Evolutionary conservation across 2,888 invertebrate genomes (phyloP).

Genomic region (Chalcosyrphus nemorum): DNA sequence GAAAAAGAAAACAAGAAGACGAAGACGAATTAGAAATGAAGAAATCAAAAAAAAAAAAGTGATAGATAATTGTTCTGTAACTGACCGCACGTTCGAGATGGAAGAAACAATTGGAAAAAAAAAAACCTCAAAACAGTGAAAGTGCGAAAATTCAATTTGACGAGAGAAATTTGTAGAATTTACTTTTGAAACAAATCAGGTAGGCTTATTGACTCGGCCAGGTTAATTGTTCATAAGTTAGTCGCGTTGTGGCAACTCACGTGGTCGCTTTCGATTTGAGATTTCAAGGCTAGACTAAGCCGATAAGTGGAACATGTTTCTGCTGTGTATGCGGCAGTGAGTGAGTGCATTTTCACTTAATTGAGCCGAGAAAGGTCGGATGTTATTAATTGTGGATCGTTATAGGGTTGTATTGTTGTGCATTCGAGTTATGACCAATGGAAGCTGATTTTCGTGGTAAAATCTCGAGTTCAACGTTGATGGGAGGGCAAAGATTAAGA

Average conservation of each 20-base stretch:
- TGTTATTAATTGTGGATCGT: slow-evolving; percentile 35
- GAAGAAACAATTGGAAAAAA: slow-evolving; percentile 19
- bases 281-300: slow-evolving; percentile 58
- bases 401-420: not conserved
- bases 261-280: slow-evolving; percentile 51
- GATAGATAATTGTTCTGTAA: slow-evolving; percentile 40
- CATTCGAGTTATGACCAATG: not conserved
- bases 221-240: slow-evolving; percentile 56
- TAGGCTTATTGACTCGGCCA: slow-evolving; percentile 40
- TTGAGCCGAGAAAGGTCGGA: slow-evolving; percentile 25
- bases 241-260: slow-evolving; percentile 32
- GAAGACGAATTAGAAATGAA: slow-evolving; percentile 28
- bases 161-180: slow-evolving; percentile 47
- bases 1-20: slow-evolving; percentile 70
- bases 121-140: slow-evolving; percentile 53
- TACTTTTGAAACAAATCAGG: slow-evolving; percentile 6
- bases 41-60: too few relatives aligned
- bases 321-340: not conserved
- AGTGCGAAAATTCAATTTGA: slow-evolving; percentile 52
- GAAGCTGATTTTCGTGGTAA: not conserved
- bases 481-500: not conserved
- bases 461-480: not conserved
- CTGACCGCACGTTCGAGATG: slow-evolving; percentile 31
- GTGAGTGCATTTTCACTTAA: slow-evolving; percentile 30
- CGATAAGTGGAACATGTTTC: slow-evolving; percentile 43